Evolutionary conservation across 2,797 vertebrate genomes (phyloP), one percentile per base, ranked within the genome.

Genomic region (Kryptolebias ocellatus): DNA sequence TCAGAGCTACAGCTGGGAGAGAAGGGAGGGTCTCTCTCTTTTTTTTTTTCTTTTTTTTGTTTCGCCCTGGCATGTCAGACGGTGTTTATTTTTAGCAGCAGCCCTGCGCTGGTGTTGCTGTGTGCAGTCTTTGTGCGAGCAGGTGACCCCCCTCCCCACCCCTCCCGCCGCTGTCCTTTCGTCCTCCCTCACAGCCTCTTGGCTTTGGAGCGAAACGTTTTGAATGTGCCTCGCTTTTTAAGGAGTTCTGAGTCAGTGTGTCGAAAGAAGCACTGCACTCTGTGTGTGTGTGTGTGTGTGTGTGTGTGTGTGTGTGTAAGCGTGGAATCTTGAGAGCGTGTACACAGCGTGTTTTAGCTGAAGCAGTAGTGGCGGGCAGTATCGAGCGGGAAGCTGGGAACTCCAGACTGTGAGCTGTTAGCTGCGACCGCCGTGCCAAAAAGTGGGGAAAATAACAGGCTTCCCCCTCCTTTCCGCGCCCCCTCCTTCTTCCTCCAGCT

Each of bases 51-150:
- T 1, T 24, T 24, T 24, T 85, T 86, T 64, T 77, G 79, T 82
- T 42, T 60, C 64, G 47, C 61, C 70, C 69, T 74, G 17, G 24
- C 65, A 50, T 81, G 74, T 73, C 77, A 81, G 83, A 62, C 70
- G 0, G 79, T 52, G 90, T 86, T 88, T 94, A 94, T 95, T 94
- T 94, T 94, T 94, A 94, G 94, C 90, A 52, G 14, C 80, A 70
- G 85, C 70, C 4, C 60, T 71, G 61, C 63, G 49, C 80, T 85
- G 81, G 81, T 93, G 92, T 91, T 92, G 87, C 92, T 91, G 90
- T 89, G 88, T 89, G 87, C 85, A 2, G 74, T 89, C 88, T 90
- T 85, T 90, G 83, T 90, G 67, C 79, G 84, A 87, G 83, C 70
- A 76, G 86, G 84, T 87, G 79, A 87, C 87, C 83, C 53, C 83